These are phyloP conservation scores for Hapalemur alaotrensis DNA, from an alignment of 2,797 vertebrate species.

Conservation along the genomic window DNA sequence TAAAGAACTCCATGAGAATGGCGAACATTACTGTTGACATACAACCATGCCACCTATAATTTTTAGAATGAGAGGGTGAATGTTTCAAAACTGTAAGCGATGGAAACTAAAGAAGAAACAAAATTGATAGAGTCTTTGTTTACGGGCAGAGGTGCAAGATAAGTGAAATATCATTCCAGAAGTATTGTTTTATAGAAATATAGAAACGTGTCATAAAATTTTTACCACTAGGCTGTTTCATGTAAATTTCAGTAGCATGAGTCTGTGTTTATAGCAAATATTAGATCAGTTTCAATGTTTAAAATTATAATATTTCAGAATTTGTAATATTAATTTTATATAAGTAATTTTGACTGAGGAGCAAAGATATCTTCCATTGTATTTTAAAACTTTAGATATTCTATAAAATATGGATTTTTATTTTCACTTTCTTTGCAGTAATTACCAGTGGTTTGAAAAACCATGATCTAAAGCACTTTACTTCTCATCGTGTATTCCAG, in stretches of 20 bases:
- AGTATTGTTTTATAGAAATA: neutral
- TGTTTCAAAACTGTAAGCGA: neutral
- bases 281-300: neutral
- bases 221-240: neutral
- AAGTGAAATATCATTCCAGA: neutral
- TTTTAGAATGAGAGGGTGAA: neutral
- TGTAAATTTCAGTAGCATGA: neutral
- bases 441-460: constrained; percentile 22
- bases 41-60: neutral
- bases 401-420: constrained; percentile 1
- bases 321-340: neutral
- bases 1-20: neutral
- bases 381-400: neutral
- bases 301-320: neutral
- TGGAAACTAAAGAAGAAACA: neutral
- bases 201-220: neutral
- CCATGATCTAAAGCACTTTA: neutral
- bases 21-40: neutral
- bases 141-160: neutral
- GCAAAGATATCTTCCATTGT: neutral
- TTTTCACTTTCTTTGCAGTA: constrained; percentile 20
- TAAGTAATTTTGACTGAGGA: neutral
- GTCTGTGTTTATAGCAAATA: neutral
- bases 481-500: constrained; percentile 12
- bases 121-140: neutral